Evolutionary conservation across 2,797 vertebrate genomes (phyloP).

Genomic region (Hirundo rustica): DNA sequence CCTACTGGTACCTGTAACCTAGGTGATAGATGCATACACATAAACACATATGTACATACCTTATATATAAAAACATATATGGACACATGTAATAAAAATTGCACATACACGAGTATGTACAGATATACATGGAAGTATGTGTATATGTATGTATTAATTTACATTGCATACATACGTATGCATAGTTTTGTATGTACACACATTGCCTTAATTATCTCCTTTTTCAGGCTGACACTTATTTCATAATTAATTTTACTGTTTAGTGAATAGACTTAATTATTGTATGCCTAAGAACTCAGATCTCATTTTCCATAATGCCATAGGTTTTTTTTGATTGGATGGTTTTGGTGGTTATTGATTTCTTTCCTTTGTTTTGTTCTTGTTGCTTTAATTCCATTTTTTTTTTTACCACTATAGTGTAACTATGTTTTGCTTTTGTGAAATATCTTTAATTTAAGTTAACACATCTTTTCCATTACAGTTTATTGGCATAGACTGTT

Average conservation of each 20-base stretch:
- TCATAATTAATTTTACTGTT: not conserved
- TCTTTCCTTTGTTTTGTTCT: not conserved
- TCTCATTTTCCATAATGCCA: not conserved
- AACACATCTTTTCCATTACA: not conserved
- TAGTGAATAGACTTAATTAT: not conserved
- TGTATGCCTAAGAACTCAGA: not conserved
- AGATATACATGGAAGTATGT: not conserved
- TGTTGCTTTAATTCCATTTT: not conserved
- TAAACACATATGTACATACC: rapidly evolving
- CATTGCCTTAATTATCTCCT: not conserved
- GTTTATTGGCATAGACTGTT: not conserved
- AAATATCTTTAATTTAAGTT: not conserved
- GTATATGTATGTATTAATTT: not conserved
- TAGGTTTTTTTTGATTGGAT: not conserved
- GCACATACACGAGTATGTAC: rapidly evolving
- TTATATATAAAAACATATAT: not conserved
- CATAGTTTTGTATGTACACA: not conserved
- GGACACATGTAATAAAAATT: not conserved
- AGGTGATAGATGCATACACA: not conserved
- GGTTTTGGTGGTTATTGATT: rapidly evolving
- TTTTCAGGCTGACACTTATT: not conserved
- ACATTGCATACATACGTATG: rapidly evolving
- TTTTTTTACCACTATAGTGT: not conserved
- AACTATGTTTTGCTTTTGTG: not conserved
- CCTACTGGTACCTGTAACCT: not conserved